Evolutionary conservation across 2,113 vertebrate species (phyloP).

Genomic region (Chionomys nivalis): DNA sequence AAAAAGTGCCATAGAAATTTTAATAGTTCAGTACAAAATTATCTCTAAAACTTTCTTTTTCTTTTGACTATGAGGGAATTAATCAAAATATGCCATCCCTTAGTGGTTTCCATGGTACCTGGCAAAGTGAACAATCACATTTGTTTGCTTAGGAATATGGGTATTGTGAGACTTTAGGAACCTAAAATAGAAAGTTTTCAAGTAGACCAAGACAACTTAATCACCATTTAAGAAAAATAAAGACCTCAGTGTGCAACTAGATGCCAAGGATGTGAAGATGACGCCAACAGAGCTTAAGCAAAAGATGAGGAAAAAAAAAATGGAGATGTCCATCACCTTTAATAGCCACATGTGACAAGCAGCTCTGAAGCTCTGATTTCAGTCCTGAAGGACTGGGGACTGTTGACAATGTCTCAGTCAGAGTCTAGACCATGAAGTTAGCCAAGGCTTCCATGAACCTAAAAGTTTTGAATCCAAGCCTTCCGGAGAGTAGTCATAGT

Average conservation of each 20-base stretch:
- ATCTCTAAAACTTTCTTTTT: constrained; percentile 32
- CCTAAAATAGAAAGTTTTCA: constrained; percentile 3
- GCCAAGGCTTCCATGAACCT: neutral
- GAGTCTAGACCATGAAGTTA: neutral
- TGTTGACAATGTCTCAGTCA: neutral
- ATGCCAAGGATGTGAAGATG: constrained; percentile 13
- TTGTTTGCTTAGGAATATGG: neutral
- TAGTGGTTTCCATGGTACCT: neutral
- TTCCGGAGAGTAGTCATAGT: neutral
- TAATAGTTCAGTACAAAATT: neutral
- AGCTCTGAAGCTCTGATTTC: neutral
- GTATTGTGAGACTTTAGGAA: neutral
- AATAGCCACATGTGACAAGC: neutral
- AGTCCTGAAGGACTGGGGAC: neutral
- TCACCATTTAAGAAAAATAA: neutral
- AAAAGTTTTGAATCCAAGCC: neutral
- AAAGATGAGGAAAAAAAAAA: neutral
- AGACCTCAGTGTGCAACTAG: neutral
- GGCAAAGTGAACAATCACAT: neutral
- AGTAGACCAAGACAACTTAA: constrained; percentile 15
- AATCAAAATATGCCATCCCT: neutral
- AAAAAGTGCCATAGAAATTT: neutral
- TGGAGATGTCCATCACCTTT: neutral
- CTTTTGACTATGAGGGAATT: neutral
- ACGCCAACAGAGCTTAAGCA: neutral